Percentiles rank a stretch among this genome's conserved stretches.
Conservation (phyloP, 2,113 vertebrate genomes). For the Ceyx margarethae region DNA sequence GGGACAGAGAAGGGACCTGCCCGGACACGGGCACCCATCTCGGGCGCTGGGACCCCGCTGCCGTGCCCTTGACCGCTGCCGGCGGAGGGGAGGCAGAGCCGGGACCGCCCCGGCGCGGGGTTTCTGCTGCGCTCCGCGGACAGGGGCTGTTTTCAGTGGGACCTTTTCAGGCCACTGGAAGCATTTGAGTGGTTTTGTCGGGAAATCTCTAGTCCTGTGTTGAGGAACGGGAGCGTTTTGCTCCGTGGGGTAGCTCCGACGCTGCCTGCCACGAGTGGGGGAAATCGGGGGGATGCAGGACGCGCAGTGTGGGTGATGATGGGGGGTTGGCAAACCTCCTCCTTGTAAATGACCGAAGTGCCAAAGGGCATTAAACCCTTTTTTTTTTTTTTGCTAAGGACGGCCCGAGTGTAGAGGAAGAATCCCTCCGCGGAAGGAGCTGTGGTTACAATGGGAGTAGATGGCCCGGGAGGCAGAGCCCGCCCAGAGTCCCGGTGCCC, state of each 20-base stretch:
- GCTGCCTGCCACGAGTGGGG: neutral
- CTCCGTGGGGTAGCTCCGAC: neutral
- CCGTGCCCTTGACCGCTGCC: neutral
- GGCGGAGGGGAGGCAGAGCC: neutral
- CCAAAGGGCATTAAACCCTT: neutral
- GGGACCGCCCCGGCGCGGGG: too few relatives aligned
- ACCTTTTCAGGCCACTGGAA: neutral
- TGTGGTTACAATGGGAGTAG: neutral
- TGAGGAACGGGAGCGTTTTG: neutral
- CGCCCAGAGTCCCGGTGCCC: neutral
- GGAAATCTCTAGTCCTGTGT: too few relatives aligned
- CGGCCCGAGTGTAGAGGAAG: neutral
- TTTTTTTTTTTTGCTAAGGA: neutral
- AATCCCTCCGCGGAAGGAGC: neutral
- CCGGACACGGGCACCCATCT: too few relatives aligned
- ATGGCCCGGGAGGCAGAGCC: neutral
- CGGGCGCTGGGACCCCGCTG: too few relatives aligned
- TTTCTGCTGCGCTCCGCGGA: neutral
- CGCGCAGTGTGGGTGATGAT: fast-evolving
- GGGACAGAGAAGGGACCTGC: neutral
- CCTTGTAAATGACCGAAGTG: neutral
- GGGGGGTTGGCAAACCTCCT: too few relatives aligned
- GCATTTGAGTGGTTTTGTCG: neutral
- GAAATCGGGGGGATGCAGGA: neutral
- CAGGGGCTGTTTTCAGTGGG: neutral